Evolutionary conservation across 92 coral and sea anemone genomes (phyloP).

Genomic region (Meandrina meandrites): DNA sequence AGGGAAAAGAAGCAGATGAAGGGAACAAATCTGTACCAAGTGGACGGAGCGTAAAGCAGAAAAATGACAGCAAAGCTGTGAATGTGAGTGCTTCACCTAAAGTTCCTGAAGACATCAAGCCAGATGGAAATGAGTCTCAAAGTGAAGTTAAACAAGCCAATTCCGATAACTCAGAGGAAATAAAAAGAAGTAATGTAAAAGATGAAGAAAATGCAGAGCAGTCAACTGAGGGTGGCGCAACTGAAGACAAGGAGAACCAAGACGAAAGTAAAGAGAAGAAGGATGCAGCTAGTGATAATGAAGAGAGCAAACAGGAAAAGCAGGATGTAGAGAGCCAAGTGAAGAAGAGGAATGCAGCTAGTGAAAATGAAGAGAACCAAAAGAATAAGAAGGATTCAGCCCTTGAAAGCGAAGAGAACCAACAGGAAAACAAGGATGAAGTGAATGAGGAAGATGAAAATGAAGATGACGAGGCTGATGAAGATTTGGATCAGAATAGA

Average conservation of each 20-base stretch:
- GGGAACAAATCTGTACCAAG: not conserved
- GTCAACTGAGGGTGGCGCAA: not conserved
- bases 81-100: not conserved
- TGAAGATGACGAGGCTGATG: not conserved
- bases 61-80: not conserved
- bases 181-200: not conserved
- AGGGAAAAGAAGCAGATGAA: not conserved
- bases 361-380: not conserved
- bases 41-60: not conserved
- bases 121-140: conserved; percentile 9
- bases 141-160: not conserved
- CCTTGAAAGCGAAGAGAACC: not conserved
- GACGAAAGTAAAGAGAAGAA: not conserved
- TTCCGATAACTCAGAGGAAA: not conserved
- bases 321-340: not conserved
- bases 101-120: not conserved
- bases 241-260: not conserved
- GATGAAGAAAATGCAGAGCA: not conserved
- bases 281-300: not conserved
- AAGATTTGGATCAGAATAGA: not conserved
- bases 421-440: not conserved
- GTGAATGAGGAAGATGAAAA: conserved; percentile 5
- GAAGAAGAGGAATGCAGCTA: too few species aligned
- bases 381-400: not conserved
- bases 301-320: not conserved